phyloP scores from a whole-genome alignment of 2,888 invertebrate species.

The Acleris holmiana region DNA sequence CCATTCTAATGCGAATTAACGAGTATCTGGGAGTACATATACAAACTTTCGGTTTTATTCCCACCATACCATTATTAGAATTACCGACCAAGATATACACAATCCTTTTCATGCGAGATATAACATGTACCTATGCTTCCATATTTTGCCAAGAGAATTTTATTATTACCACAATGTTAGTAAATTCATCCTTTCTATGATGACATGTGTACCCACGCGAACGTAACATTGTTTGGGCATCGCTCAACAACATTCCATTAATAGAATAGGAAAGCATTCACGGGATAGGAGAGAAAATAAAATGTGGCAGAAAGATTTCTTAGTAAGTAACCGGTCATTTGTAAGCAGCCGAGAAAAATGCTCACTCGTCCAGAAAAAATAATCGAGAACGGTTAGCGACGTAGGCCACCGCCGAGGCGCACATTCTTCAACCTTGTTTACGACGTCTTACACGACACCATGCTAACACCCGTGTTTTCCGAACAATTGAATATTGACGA shows the following conservation, averaged over 20 bases:
- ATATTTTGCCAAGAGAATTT: too few species aligned
- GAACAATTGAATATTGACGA: constrained; percentile 25
- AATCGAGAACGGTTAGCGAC: constrained; percentile 56
- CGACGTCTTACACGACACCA: constrained; percentile 24
- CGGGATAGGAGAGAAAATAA: constrained; percentile 64
- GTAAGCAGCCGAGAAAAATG: constrained; percentile 78
- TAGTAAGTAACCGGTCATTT: constrained; percentile 76
- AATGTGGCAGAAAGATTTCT: constrained; percentile 73
- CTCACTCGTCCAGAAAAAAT: constrained; percentile 76
- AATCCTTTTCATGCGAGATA: too few species aligned
- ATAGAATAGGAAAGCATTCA: constrained; percentile 74
- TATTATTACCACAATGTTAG: constrained; percentile 16
- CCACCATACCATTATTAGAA: too few species aligned
- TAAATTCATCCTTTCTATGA: constrained; percentile 26
- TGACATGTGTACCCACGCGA: constrained; percentile 13
- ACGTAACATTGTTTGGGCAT: constrained; percentile 66
- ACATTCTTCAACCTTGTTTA: constrained; percentile 42
- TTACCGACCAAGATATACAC: too few species aligned
- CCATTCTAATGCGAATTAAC: too few species aligned
- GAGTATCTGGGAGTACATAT: too few species aligned
- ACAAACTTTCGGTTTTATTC: too few species aligned
- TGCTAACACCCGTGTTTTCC: constrained; percentile 27
- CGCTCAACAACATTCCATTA: constrained; percentile 73
- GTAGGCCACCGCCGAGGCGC: constrained; percentile 43
- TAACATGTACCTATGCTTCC: too few species aligned